Percentiles rank a stretch among this genome's conserved stretches.
These are phyloP conservation scores for Etheostoma cragini DNA, from an alignment of 2,113 vertebrate species.

Conservation along the genomic window DNA sequence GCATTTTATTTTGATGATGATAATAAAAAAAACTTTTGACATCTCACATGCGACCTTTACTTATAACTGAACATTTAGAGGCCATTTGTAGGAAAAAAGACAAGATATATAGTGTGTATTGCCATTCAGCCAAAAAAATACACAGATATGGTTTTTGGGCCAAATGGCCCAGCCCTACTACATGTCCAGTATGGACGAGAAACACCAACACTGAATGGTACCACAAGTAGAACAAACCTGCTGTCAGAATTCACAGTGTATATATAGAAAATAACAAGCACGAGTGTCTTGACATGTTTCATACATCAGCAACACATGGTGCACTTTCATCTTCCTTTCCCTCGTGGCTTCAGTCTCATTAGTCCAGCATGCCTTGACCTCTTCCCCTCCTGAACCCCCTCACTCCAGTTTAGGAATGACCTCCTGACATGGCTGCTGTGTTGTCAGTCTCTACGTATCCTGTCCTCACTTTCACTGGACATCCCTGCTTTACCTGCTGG, in stretches of 20 bases:
- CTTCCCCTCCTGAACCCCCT: background rate
- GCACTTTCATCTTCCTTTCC: background rate
- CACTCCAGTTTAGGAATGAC: background rate
- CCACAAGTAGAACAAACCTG: background rate
- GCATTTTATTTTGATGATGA: too few relatives aligned
- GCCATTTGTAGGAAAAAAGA: too few relatives aligned
- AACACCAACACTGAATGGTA: background rate
- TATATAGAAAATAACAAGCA: conserved; percentile 11
- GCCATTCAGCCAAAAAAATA: too few relatives aligned
- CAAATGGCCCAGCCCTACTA: too few relatives aligned
- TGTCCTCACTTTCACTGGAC: background rate
- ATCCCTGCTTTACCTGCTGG: background rate
- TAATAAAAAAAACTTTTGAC: too few relatives aligned
- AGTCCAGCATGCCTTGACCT: background rate
- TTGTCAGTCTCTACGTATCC: background rate
- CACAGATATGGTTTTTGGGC: too few relatives aligned
- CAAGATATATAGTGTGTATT: too few relatives aligned
- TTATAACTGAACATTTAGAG: too few relatives aligned
- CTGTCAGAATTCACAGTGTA: conserved; percentile 5
- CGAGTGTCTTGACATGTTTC: background rate
- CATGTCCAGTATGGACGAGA: background rate
- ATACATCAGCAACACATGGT: background rate
- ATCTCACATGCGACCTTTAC: too few relatives aligned
- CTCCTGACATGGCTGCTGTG: conserved; percentile 1
- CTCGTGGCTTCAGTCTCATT: conserved; percentile 29